Evolutionary conservation across 2,888 invertebrate species (phyloP).

Genomic region (Aethes cnicana): DNA sequence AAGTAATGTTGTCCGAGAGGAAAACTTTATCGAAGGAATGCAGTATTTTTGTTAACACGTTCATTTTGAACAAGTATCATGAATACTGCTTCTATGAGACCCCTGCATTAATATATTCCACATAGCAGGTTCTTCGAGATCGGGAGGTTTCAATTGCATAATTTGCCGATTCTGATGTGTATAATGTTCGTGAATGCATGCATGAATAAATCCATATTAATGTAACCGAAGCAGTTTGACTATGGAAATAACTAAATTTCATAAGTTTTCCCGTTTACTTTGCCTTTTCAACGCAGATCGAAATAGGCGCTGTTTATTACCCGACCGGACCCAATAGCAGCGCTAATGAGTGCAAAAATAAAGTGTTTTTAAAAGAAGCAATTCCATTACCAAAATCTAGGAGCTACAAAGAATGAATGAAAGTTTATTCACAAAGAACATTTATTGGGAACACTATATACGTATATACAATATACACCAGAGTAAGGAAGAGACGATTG

Average conservation of each 20-base stretch:
- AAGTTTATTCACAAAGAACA: too few relatives aligned
- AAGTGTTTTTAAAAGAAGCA: too few relatives aligned
- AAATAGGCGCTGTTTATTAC: too few relatives aligned
- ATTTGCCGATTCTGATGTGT: constrained; percentile 24
- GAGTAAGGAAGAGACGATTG: too few relatives aligned
- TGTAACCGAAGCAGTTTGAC: constrained; percentile 2
- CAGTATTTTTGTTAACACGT: constrained; percentile 1
- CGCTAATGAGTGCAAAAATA: too few relatives aligned
- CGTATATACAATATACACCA: too few relatives aligned
- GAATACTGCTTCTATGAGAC: not conserved
- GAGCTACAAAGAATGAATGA: too few relatives aligned
- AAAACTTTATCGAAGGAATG: too few relatives aligned
- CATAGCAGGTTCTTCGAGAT: constrained; percentile 11
- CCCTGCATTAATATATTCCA: constrained; percentile 12
- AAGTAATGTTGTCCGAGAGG: too few relatives aligned
- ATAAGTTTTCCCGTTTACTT: constrained; percentile 26
- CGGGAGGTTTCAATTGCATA: constrained; percentile 24
- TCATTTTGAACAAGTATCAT: not conserved
- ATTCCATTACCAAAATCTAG: too few relatives aligned
- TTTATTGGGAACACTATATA: too few relatives aligned
- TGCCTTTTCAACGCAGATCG: too few relatives aligned
- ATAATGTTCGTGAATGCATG: constrained; percentile 13
- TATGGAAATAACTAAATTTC: constrained; percentile 16
- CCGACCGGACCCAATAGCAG: not conserved
- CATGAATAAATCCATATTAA: constrained; percentile 23